Base-by-base conservation (phyloP, 2,797 vertebrate genomes). In the Neosilurus hyrtlii region DNA sequence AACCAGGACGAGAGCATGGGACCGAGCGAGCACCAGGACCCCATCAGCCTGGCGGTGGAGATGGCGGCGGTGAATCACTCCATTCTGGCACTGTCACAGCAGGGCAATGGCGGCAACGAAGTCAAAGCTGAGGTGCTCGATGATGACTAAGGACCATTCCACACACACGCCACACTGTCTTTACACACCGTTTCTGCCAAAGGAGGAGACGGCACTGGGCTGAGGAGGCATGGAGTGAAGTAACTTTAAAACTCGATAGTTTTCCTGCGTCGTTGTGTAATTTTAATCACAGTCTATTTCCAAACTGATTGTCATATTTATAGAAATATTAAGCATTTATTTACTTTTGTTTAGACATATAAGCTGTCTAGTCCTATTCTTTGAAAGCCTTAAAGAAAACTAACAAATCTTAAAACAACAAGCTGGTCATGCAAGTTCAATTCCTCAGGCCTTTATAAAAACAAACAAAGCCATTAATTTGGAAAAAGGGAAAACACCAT, bases 111-210 rank as follows among this genome's bases (percentile, higher is more conserved):
- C 89, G 90, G 87, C 35, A 59, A 88, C 83, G 95, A 96, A 91
- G 97, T 99, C 95, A 99, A 99, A 95, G 97, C 95, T 90, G 98
- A 99, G 93, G 96, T 94, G 91, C 94, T 97, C 87, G 97, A 99
- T 59, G 96, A 98, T 51, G 97, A 98, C 94, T 99, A 95, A 99
- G 88, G 68, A 80, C 24, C 43, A 51, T 65, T 70, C 61, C 77
- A 68, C 59, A 59, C 49, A 78, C 65, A 62, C 54, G 61, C 18
- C 77, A 30, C 9, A 16, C 26, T 26, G 59, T n/a, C 68, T 24
- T 18, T n/a, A 68, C 51, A 82, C 68, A 84, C 71, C 59, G 26
- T 75, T 67, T 73, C 75, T 79, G 79, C 80, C 70, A 84, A 79
- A 82, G 79, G 80, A 65, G 75, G 65, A 72, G 84, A 49, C 65